Evolutionary conservation across 2,797 vertebrate genomes (phyloP), one percentile per base, ranked within the genome.

Genomic region (Luscinia luscinia): DNA sequence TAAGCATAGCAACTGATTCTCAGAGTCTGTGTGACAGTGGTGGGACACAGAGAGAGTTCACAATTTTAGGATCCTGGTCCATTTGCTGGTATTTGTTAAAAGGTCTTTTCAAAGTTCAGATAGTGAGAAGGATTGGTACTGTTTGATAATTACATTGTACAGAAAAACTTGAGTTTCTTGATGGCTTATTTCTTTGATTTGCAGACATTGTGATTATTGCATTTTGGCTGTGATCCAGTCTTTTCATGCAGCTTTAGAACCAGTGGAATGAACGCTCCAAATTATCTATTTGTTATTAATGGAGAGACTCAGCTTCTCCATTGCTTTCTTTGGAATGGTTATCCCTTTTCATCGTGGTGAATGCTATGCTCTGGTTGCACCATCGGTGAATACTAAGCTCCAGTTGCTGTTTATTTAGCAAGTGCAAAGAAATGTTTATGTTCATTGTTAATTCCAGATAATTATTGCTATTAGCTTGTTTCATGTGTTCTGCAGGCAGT

Each of bases 391-490:
- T 67, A 38, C 8, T 76, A 69, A 92, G 15, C 32, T 84, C 6
- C 51, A 73, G 68, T 69, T 79, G 45, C 69, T 77, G 32, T 88
- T 96, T 88, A 45, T 88, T 87, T 84, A 87, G 38, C 0, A 1
- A 92, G 11, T 59, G 48, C 48, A 91, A 93, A 94, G 43, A 94
- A 95, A 78, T 84, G 57, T 95, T 90, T 93, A 74, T 57, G 34
- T 81, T 84, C 55, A 26, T 87, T 11, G 40, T 76, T 94, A 95
- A 90, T 96, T 94, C 54, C 43, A 75, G 64, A 26, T 87, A 94
- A 96, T 96, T 96, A 84, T 86, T 97, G 90, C 85, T 90, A 62
- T 96, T 96, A 87, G 24, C 64, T 94, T 70, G 30, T 93, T 91
- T 88, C 20, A 36, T 90, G 22, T 67, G 64, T 92, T 95, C 84